These are phyloP conservation scores for Semnornis frantzii DNA, from an alignment of 2,113 vertebrate genomes.

Conservation along the genomic window DNA sequence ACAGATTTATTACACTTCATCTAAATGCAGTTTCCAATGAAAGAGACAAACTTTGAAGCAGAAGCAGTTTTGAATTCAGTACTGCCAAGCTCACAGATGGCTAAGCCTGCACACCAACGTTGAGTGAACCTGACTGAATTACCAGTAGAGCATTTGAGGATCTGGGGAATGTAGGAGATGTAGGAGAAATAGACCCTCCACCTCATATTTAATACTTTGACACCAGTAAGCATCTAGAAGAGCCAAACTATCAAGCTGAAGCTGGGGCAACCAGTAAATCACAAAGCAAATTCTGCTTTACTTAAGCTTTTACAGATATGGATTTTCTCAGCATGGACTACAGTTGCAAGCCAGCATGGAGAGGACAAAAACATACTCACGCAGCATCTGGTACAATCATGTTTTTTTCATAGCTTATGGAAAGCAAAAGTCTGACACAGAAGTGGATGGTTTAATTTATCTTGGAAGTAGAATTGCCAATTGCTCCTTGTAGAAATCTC, in stretches of 20 bases:
- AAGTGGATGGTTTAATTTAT: background rate
- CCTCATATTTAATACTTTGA: background rate
- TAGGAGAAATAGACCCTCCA: background rate
- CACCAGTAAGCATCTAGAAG: background rate
- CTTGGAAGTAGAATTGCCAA: background rate
- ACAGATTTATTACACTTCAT: background rate
- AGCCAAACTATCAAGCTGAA: background rate
- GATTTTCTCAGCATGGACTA: background rate
- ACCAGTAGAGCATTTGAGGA: background rate
- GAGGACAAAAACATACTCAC: background rate
- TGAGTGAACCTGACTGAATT: rapidly evolving
- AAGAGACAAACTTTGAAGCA: background rate
- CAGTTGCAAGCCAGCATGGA: background rate
- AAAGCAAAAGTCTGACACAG: background rate
- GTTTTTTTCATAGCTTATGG: background rate
- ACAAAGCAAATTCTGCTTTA: background rate
- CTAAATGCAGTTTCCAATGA: background rate
- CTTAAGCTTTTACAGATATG: background rate
- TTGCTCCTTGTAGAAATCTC: background rate
- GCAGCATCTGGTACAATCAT: background rate
- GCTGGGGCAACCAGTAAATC: background rate
- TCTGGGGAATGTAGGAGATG: background rate
- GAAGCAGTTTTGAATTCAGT: background rate
- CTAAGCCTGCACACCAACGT: background rate
- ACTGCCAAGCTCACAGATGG: background rate